Evolutionary conservation across 2,888 invertebrate species (phyloP).

Genomic region (Aelia acuminata): DNA sequence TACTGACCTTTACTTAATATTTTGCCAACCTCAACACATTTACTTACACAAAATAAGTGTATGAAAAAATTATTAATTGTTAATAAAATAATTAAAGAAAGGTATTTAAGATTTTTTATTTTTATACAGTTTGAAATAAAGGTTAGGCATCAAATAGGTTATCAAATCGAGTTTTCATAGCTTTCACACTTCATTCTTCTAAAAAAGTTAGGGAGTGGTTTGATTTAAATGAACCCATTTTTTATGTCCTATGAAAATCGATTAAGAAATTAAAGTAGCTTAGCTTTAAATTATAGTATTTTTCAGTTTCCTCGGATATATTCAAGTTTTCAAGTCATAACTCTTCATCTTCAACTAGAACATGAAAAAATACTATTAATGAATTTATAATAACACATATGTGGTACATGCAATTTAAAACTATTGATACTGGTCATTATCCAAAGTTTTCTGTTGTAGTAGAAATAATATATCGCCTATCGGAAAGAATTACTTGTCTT

Average conservation of each 20-base stretch:
- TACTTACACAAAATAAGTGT: too few relatives aligned
- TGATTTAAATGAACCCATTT: background rate
- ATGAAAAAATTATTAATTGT: too few relatives aligned
- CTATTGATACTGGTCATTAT: too few relatives aligned
- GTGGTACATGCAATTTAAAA: too few relatives aligned
- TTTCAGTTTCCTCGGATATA: background rate
- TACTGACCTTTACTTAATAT: too few relatives aligned
- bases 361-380: background rate
- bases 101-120: background rate
- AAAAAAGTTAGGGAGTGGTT: background rate
- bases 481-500: too few relatives aligned
- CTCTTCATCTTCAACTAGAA: slow-evolving; percentile 4
- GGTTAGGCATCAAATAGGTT: background rate
- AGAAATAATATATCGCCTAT: too few relatives aligned
- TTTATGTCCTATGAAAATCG: background rate
- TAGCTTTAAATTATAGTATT: background rate
- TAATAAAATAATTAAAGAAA: background rate
- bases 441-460: too few relatives aligned
- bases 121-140: background rate
- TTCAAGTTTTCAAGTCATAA: background rate
- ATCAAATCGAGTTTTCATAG: background rate
- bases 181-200: background rate
- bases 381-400: background rate
- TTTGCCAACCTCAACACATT: too few relatives aligned
- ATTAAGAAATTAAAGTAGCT: background rate